A percentile compares a stretch with the other conserved stretches of the same genome.
phyloP scores from a whole-genome alignment of 2,797 vertebrate genomes.

The Eulemur rubriventer region DNA sequence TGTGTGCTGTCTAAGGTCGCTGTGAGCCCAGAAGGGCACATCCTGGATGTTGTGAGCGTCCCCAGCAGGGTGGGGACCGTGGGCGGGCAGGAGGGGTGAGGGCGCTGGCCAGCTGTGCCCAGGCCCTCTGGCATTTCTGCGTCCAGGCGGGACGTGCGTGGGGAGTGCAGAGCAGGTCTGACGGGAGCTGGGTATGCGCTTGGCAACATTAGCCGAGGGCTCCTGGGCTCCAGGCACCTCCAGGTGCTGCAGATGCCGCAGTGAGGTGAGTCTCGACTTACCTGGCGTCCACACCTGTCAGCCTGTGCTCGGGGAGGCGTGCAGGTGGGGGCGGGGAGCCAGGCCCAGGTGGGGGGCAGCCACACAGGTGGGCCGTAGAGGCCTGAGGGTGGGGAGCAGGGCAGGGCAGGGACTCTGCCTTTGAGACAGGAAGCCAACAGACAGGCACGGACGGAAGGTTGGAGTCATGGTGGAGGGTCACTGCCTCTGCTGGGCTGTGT shows the following conservation, averaged over 20 bases:
- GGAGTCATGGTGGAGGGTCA: neutral
- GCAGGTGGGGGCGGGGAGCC: neutral
- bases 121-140: neutral
- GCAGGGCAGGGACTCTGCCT: neutral
- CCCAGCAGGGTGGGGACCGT: neutral
- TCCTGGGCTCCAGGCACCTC: neutral
- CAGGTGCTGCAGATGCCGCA: accelerated
- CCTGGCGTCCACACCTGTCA: neutral
- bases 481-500: neutral
- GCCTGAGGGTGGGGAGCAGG: neutral
- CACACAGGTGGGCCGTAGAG: no score
- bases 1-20: neutral
- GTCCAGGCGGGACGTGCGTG: no score
- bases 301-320: neutral
- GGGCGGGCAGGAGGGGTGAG: neutral
- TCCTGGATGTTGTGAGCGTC: no score
- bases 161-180: no score
- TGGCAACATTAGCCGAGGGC: no score
- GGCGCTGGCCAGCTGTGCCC: neutral
- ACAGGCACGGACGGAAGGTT: neutral
- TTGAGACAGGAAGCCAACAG: neutral
- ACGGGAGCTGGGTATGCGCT: neutral
- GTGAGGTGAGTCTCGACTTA: no score
- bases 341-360: neutral
- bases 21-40: neutral